Percentiles rank a stretch among this genome's conserved stretches.
Conservation (phyloP, 37 sponge, comb jelly and placozoan genomes). For the Theonella swinhoei region DNA sequence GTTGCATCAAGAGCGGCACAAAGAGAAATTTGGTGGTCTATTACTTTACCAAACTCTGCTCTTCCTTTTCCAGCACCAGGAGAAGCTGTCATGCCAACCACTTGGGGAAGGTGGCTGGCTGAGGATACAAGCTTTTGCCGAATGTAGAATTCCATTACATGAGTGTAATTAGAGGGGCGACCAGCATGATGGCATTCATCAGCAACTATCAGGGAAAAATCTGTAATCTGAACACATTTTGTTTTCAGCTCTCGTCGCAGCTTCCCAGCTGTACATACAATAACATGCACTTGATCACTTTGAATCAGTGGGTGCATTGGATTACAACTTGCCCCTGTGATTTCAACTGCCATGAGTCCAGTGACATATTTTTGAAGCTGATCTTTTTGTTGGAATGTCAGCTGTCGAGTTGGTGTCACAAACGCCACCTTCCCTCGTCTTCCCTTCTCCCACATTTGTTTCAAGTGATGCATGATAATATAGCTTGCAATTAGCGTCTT, state of each 20-base stretch:
- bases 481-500: slow-evolving; percentile 70
- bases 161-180: slow-evolving; percentile 54
- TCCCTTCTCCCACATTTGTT: not conserved
- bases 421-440: slow-evolving; percentile 56
- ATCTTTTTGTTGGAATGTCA: slow-evolving; percentile 63
- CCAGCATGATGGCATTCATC: slow-evolving; percentile 92
- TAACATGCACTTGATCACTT: slow-evolving; percentile 14
- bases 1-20: slow-evolving; percentile 80
- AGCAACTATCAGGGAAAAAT: slow-evolving; percentile 74
- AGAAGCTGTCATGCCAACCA: slow-evolving; percentile 75
- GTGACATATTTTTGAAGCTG: slow-evolving; percentile 38
- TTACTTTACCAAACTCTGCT: not conserved
- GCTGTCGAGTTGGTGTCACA: slow-evolving; percentile 52
- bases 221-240: slow-evolving; percentile 13
- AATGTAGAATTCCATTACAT: slow-evolving; percentile 66
- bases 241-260: slow-evolving; percentile 38
- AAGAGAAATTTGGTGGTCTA: slow-evolving; percentile 47
- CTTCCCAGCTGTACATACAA: slow-evolving; percentile 74
- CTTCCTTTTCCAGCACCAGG: slow-evolving; percentile 54
- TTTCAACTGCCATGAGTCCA: slow-evolving; percentile 28
- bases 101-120: slow-evolving; percentile 44
- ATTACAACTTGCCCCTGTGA: slow-evolving; percentile 46
- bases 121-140: slow-evolving; percentile 31
- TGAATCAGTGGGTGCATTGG: not conserved
- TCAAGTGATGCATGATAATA: slow-evolving; percentile 56